A percentile compares a stretch with the other conserved stretches of the same genome.
These are phyloP conservation scores for Limosa lapponica DNA, from an alignment of 2,797 vertebrate genomes.

Conservation along the genomic window DNA sequence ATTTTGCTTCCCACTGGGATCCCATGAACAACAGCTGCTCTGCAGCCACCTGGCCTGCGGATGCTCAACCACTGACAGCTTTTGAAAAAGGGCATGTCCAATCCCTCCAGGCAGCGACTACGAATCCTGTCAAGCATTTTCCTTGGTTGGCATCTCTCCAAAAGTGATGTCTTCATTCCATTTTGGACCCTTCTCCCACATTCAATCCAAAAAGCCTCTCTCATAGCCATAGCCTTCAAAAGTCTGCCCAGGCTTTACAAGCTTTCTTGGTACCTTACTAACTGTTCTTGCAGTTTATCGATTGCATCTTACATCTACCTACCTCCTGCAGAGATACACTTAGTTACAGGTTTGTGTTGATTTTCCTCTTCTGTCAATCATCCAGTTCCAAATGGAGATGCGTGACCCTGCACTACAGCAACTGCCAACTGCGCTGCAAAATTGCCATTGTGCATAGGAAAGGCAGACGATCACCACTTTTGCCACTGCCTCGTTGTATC, in stretches of 20 bases:
- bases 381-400: neutral
- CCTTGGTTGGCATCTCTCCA: neutral
- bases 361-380: neutral
- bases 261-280: neutral
- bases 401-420: neutral
- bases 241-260: accelerated
- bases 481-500: neutral
- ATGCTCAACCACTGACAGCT: neutral
- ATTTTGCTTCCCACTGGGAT: neutral
- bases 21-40: neutral
- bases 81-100: neutral
- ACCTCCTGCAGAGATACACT: neutral
- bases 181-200: neutral
- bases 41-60: neutral
- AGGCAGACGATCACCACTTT: neutral
- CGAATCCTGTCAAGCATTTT: neutral
- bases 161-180: neutral
- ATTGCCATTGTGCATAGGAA: neutral
- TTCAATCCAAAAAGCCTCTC: neutral
- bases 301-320: neutral
- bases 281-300: neutral
- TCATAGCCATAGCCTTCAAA: neutral
- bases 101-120: neutral
- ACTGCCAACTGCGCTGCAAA: neutral
- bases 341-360: neutral